Conservation (phyloP, 2,113 vertebrate species). For the Mastomys natalensis region DNA sequence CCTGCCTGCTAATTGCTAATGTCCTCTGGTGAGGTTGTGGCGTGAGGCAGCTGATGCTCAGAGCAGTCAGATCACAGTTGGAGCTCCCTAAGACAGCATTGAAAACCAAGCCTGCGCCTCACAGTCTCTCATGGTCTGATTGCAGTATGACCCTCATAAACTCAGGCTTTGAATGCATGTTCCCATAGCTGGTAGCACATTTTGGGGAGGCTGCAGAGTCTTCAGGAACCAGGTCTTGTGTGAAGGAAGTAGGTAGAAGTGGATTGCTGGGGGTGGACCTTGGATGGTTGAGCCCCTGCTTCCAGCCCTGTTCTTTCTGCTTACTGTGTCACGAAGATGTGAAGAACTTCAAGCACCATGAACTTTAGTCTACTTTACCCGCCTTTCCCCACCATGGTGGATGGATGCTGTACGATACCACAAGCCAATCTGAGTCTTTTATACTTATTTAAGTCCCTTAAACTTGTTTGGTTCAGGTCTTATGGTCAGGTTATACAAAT, state of each 20-base stretch:
- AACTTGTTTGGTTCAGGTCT: background rate
- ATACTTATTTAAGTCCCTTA: background rate
- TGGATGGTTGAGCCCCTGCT: background rate
- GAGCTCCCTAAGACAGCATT: background rate
- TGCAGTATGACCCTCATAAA: background rate
- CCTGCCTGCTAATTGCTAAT: rapidly evolving
- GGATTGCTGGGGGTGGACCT: background rate
- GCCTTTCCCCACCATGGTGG: background rate
- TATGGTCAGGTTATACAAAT: background rate
- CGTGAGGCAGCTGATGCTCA: background rate
- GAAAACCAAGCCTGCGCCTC: background rate
- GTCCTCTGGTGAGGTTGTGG: background rate
- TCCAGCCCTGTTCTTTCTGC: background rate
- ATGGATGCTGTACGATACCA: background rate
- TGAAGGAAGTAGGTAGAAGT: background rate
- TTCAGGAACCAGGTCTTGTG: background rate
- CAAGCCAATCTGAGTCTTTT: background rate
- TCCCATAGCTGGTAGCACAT: background rate
- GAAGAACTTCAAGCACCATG: background rate
- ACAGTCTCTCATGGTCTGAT: background rate
- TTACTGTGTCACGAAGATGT: background rate
- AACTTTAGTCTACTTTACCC: background rate
- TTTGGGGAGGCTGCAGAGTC: background rate
- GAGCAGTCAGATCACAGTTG: too few relatives aligned
- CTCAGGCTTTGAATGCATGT: too few relatives aligned